phyloP scores from a whole-genome alignment of 2,888 invertebrate species.

The Spialia ferax region DNA sequence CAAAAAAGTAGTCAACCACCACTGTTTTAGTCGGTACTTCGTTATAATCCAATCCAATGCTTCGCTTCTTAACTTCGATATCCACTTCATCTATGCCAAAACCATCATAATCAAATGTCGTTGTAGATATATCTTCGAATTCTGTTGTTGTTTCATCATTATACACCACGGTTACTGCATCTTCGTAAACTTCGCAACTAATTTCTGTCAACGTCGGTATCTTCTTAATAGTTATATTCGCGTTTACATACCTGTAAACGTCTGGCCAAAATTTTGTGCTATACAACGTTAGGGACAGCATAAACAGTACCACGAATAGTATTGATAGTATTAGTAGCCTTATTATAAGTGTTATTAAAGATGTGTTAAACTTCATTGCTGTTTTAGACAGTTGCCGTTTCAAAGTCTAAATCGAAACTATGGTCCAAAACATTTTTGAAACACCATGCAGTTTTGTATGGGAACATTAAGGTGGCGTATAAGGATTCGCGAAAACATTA shows the following conservation, averaged over 20 bases:
- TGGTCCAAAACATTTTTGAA: conserved; percentile 20
- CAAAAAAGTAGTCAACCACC: conserved; percentile 65
- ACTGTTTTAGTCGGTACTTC: conserved; percentile 55
- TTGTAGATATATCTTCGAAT: conserved; percentile 52
- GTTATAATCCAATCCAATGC: conserved; percentile 54
- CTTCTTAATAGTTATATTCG: conserved; percentile 75
- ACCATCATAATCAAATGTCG: conserved; percentile 53
- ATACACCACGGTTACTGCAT: conserved; percentile 58
- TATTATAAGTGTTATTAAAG: conserved; percentile 62
- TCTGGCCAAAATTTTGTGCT: conserved; percentile 77
- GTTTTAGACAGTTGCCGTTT: conserved; percentile 35
- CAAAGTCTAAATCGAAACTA: conserved; percentile 42
- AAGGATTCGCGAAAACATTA: conserved; percentile 46
- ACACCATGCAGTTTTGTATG: conserved; percentile 46
- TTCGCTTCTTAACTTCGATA: conserved; percentile 51
- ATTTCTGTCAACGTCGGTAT: conserved; percentile 75
- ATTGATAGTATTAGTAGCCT: conserved; percentile 66
- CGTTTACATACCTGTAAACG: conserved; percentile 71
- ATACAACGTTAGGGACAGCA: conserved; percentile 68
- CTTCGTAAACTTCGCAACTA: conserved; percentile 58
- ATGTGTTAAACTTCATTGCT: conserved; percentile 64
- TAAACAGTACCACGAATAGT: conserved; percentile 64
- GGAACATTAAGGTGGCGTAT: conserved; percentile 49
- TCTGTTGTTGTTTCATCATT: conserved; percentile 57
- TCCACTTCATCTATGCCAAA: conserved; percentile 57